Evolutionary conservation across 1,140 invertebrate species (phyloP), one percentile per base, ranked within the genome.

Genomic region (Drosophila subpulchrella): DNA sequence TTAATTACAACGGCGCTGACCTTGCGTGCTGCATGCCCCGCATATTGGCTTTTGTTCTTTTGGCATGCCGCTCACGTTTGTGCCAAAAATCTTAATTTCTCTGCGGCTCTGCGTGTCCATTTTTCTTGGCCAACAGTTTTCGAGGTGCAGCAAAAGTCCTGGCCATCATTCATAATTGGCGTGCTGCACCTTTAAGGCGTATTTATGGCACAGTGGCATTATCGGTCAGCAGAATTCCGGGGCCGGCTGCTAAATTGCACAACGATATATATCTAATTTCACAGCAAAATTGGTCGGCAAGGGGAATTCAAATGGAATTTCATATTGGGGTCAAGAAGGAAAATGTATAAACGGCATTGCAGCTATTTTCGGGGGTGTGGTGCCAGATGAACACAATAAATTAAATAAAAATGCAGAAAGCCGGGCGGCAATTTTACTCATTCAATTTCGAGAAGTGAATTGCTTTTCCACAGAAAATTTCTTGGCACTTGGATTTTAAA

Each of bases 41-140:
- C 74, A 58, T 59, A 47, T 57, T 51, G 58, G 68, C 78, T 75
- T 70, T 76, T 66, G 61, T 60, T 50, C 51, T 77, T 41, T 86
- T 73, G 53, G 67, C 67, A 83, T 88, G 79, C 75, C 67, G 60
- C 72, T 70, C 83, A 86, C 83, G 83, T 88, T 73, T 88, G 71
- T 80, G 75, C 83, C 84, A 86, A 89, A 86, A 86, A 86, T 86
- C 83, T 88, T 86, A 82, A 82, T 88, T 82, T 88, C 79, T 88
- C 75, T 88, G 75, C 65, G 70, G 83, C 71, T 67, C 62, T 78
- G 73, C 83, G 83, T 86, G 82, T 86, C 68, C 82, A 74, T 75
- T 81, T 78, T 78, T 72, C 74, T 70, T 77, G 73, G 74, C 62
- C 73, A 62, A 27, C 72, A 13, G 12, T 46, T 50, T 63, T 63